phyloP scores from a whole-genome alignment of 2,113 vertebrate species.

The Thoracochromis brauschi region DNA sequence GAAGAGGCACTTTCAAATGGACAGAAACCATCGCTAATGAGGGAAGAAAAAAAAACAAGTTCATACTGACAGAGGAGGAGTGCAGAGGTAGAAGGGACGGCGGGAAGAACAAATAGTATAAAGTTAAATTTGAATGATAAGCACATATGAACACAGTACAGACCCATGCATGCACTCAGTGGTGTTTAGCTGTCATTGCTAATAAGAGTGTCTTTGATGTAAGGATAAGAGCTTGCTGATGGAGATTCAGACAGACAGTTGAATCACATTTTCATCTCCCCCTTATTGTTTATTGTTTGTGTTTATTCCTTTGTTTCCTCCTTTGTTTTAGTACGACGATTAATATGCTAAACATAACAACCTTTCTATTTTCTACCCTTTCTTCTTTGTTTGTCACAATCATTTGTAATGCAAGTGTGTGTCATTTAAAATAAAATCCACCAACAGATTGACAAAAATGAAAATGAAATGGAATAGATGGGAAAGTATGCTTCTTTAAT shows the following conservation, averaged over 20 bases:
- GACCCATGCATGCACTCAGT: neutral
- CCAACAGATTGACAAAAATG: neutral
- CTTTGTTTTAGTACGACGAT: slow-evolving; percentile 11
- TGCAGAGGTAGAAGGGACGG: neutral
- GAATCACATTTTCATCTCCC: slow-evolving; percentile 44
- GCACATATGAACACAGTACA: neutral
- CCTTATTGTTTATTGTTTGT: slow-evolving; percentile 34
- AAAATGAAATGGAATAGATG: neutral
- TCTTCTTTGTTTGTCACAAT: neutral
- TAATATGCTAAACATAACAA: slow-evolving; percentile 19
- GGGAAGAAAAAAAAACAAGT: slow-evolving; percentile 34
- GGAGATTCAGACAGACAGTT: slow-evolving; percentile 50
- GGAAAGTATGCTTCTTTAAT: neutral
- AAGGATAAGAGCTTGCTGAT: slow-evolving; percentile 48
- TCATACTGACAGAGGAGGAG: slow-evolving; percentile 1
- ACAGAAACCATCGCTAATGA: slow-evolving; percentile 62
- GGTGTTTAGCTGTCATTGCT: slow-evolving; percentile 59
- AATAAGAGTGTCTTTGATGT: slow-evolving; percentile 60
- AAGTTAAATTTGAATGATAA: slow-evolving; percentile 47
- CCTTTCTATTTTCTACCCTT: neutral
- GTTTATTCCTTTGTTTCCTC: neutral
- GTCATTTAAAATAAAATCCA: neutral
- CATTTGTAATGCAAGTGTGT: neutral
- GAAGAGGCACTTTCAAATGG: slow-evolving; percentile 42
- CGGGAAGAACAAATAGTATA: slow-evolving; percentile 25